Base-by-base conservation (phyloP, 1,140 invertebrate species). In the Melanaphis sacchari region DNA sequence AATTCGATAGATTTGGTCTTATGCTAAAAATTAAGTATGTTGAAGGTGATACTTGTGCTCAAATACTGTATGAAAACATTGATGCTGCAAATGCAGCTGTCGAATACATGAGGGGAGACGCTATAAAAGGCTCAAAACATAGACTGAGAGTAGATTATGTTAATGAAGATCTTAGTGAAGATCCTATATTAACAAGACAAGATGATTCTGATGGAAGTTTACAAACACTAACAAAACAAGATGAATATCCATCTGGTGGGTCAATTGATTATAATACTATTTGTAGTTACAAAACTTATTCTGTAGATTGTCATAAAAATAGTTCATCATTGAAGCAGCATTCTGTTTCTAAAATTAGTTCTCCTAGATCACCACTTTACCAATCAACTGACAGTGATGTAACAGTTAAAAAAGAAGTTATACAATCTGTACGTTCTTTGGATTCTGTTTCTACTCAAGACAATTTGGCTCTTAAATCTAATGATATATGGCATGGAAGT, bases 1-100 rank as follows among this genome's bases (percentile, higher is more conserved):
- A 99, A 96, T 99, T 99, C 96, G 99, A 99, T 95, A 96, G 99
- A 93, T 99, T 99, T 96, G 99, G 99, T 31, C 98, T 98, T 0
- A 99, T 99, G 94, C 98, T 99, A 94, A 99, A 99, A 95, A 99
- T 99, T 94, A 99, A 99, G 95, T 99, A 99, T 95, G 97, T 97
- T 38, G 99, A 99, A 95, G 98, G 98, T 7, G 98, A 99, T 94
- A 97, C 97, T 92, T 97, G 98, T 95, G 98, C 98, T 15, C 99
- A 99, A 95, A 99, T 99, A 94, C 96, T 99, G 87, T 99, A 99
- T 96, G 98, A 99, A 95, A 99, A 98, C 1, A 98, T 99, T 94
- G 98, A 99, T 96, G 98, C 99, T 92, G 99, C 99, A 9, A 98
- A 98, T 94, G 98, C 98, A 46, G 99, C 99, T 84, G 98, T 99